Percentiles rank a stretch among this genome's conserved stretches.
Evolutionary conservation across 2,797 vertebrate genomes (phyloP).

Genomic region (Rhynchotus rufescens): DNA sequence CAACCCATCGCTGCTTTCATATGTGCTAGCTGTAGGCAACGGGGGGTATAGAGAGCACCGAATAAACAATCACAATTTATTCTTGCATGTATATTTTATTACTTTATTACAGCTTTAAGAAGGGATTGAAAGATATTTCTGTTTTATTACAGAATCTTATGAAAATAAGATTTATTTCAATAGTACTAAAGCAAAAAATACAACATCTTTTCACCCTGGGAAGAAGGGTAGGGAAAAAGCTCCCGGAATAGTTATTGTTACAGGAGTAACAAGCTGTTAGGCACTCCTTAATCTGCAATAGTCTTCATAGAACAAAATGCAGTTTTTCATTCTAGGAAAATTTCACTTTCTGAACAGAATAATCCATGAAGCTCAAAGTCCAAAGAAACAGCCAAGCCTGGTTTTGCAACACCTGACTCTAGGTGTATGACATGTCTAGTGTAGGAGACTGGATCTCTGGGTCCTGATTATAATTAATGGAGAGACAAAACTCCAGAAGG

Average conservation of each 20-base stretch:
- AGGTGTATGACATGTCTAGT: no score
- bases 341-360: neutral
- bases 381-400: neutral
- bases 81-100: constrained; percentile 54
- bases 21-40: constrained; percentile 22
- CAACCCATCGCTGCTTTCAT: constrained; percentile 35
- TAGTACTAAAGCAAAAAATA: constrained; percentile 28
- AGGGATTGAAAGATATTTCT: neutral
- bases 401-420: neutral
- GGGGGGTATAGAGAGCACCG: constrained; percentile 27
- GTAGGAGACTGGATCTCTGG: neutral
- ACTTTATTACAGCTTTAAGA: constrained; percentile 22
- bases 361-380: neutral
- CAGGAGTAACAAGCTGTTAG: neutral
- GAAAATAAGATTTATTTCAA: constrained; percentile 24
- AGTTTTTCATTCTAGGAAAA: neutral
- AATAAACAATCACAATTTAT: constrained; percentile 36
- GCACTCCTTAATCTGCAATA: neutral
- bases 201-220: constrained; percentile 4
- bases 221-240: constrained; percentile 5
- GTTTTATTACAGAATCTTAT: constrained; percentile 17
- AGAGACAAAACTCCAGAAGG: accelerated
- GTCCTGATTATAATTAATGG: neutral
- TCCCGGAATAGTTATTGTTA: neutral
- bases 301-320: neutral